Base-by-base conservation (phyloP, 2,888 invertebrate species). In the Drosophila monieri region DNA sequence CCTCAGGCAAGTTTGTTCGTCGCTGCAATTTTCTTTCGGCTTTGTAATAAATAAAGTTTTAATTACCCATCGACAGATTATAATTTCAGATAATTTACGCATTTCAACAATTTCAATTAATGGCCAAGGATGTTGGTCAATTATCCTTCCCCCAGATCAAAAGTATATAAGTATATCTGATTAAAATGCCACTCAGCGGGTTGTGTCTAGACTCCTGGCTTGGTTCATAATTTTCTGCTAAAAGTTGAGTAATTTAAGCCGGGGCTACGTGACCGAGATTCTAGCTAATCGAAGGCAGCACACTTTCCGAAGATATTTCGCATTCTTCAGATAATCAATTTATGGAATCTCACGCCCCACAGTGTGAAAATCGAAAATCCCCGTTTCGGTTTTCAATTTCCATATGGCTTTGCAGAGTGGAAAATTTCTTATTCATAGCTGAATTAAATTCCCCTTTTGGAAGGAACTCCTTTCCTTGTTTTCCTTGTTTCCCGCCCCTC, bases 371-470 rank as follows among this genome's bases (percentile, higher is more conserved):
- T 78, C 78, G 62, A 44, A 53, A 76, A 64, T 65, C 68, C 46
- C 54, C 32, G 47, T 44, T 39, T 55, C 18, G 56, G 46, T 69
- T 77, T 80, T 71, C 77, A 84, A 86, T 86, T 80, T 75, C 75
- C 85, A 75, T 77, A 23, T 48, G 41, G 25, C 25, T 44, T 46
- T 64, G 27, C 9, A 32, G 64, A 62, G 74, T 73, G 70, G 62
- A 78, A 85, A 78, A 73, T 83, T 78, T 72, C 68, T 18, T 57
- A 68, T 73, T 74, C 75, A 83, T 70, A 68, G 73, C 77, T 66
- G 75, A 79, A 85, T 84, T 85, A 85, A 85, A 84, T 81, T 85
- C 77, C 72, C 62, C 74, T 71, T 55, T 37, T 64, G 64, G 44
- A 58, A 25, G 18, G 44, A 37, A 43, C 54, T 49, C 49, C 56